Percentiles rank a stretch among this genome's conserved stretches.
phyloP scores from a whole-genome alignment of 2,113 vertebrate genomes.

The Solea senegalensis region DNA sequence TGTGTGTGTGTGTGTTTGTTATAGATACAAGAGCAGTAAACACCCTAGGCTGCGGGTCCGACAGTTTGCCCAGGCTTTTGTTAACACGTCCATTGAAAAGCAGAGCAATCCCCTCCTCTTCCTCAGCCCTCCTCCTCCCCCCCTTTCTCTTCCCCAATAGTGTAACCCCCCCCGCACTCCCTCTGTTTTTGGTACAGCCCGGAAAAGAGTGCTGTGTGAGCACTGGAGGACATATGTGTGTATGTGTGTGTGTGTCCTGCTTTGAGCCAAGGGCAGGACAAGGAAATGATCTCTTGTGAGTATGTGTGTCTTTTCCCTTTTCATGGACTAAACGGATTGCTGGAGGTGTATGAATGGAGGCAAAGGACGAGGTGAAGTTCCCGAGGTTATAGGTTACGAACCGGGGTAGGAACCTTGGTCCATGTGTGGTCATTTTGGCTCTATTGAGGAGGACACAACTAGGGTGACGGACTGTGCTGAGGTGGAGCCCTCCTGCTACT shows the following conservation, averaged over 20 bases:
- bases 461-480: conserved; percentile 48
- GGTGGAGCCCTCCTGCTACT: conserved; percentile 53
- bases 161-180: conserved; percentile 31
- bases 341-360: conserved; percentile 48
- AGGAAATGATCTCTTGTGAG: conserved; percentile 62
- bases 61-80: conserved; percentile 82
- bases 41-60: conserved; percentile 73
- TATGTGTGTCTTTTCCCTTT: conserved; percentile 56
- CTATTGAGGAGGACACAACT: conserved; percentile 45
- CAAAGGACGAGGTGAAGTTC: conserved; percentile 50
- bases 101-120: conserved; percentile 28
- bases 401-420: conserved; percentile 28
- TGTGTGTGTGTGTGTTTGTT: conserved; percentile 58
- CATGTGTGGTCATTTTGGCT: conserved; percentile 68
- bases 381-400: conserved; percentile 67
- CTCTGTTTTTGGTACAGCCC: conserved; percentile 47
- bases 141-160: conserved; percentile 36
- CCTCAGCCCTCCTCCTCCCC: conserved; percentile 2
- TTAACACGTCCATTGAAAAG: conserved; percentile 82
- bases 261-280: conserved; percentile 28
- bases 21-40: conserved; percentile 84
- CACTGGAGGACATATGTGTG: conserved; percentile 12
- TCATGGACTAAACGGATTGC: conserved; percentile 63
- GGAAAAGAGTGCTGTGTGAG: conserved; percentile 45
- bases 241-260: conserved; percentile 26